phyloP scores from a whole-genome alignment of 2,797 vertebrate species.

The Anableps anableps region DNA sequence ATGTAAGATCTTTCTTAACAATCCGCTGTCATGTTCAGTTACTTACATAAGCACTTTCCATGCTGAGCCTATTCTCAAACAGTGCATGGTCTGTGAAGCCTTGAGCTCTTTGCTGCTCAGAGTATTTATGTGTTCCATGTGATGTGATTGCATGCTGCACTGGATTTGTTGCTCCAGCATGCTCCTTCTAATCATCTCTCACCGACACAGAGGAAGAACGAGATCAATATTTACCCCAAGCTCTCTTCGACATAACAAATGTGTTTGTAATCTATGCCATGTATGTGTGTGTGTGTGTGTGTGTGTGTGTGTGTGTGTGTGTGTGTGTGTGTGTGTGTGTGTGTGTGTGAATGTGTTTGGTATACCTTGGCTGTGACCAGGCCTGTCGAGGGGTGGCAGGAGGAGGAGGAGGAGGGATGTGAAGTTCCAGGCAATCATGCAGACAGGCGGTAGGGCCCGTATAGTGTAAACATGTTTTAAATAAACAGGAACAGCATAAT shows the following conservation, averaged over 20 bases:
- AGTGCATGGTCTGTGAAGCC: constrained; percentile 27
- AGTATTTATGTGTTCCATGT: constrained; percentile 47
- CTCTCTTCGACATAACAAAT: constrained; percentile 75
- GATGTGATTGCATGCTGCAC: constrained; percentile 60
- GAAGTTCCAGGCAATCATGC: constrained; percentile 80
- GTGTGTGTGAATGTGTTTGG: constrained; percentile 28
- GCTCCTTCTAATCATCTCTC: constrained; percentile 69
- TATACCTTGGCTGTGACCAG: constrained; percentile 75
- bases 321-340: constrained; percentile 6
- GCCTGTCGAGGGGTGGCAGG: constrained; percentile 63
- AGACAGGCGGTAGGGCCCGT: constrained; percentile 75
- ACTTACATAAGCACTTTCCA: neutral
- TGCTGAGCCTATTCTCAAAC: constrained; percentile 13
- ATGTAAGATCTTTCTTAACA: neutral
- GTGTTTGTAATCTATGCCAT: constrained; percentile 79
- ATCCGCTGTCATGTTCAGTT: constrained; percentile 6
- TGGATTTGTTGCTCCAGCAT: constrained; percentile 40
- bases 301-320: constrained; percentile 12
- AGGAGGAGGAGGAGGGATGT: constrained; percentile 59
- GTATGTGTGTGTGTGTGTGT: constrained; percentile 28
- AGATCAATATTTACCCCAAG: constrained; percentile 82
- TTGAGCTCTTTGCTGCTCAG: constrained; percentile 12
- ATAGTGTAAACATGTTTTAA: constrained; percentile 88
- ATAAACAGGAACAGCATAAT: constrained; percentile 90
- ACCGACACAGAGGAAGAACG: constrained; percentile 65